Evolutionary conservation across 2,797 vertebrate genomes (phyloP).

Genomic region (Molossus molossus): DNA sequence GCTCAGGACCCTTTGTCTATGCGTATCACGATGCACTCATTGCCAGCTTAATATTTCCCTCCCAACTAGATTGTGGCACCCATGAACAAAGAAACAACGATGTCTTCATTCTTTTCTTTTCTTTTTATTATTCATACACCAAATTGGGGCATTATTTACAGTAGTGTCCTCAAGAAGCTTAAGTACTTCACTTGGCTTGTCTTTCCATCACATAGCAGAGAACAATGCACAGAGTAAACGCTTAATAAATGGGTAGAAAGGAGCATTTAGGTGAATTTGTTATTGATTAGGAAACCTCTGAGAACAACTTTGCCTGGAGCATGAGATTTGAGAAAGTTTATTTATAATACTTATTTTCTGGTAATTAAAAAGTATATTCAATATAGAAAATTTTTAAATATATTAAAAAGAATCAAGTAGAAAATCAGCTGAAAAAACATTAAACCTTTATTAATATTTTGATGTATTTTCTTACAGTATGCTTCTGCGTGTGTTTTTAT

Average conservation of each 20-base stretch:
- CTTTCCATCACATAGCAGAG: not conserved
- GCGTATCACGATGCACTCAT: not conserved
- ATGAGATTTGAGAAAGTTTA: not conserved
- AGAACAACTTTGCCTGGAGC: not conserved
- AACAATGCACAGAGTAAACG: not conserved
- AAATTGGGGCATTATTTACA: not conserved
- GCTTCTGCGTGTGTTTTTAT: not conserved
- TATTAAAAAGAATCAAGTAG: not conserved
- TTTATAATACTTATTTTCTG: constrained; percentile 13
- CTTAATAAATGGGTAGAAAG: not conserved
- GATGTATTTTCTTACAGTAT: not conserved
- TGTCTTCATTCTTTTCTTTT: not conserved
- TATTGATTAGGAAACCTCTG: not conserved
- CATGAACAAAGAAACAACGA: not conserved
- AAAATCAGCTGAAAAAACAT: constrained; percentile 3
- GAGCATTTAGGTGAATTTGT: not conserved
- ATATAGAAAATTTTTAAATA: not conserved
- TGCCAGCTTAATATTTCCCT: not conserved
- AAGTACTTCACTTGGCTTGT: not conserved
- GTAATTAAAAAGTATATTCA: constrained; percentile 9
- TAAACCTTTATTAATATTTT: constrained; percentile 1
- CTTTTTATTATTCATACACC: not conserved
- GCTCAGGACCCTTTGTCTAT: not conserved
- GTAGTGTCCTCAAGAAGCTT: not conserved
- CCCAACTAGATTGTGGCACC: not conserved